Percentiles rank a stretch among this genome's conserved stretches.
These are phyloP conservation scores for Lymantria dispar DNA, from an alignment of 2,888 invertebrate genomes.

Conservation along the genomic window DNA sequence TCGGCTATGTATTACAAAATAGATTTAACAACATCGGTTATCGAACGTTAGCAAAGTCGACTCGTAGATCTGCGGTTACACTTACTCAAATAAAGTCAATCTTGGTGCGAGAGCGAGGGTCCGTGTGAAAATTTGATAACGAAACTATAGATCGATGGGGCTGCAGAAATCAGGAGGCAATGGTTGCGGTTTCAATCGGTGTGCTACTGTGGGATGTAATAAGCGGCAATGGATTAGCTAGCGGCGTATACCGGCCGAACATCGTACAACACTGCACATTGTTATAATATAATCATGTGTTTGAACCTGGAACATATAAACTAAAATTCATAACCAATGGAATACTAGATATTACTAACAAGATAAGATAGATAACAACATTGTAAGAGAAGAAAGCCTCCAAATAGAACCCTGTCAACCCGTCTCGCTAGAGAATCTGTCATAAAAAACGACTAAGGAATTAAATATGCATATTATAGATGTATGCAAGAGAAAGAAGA, in stretches of 20 bases:
- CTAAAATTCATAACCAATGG: not conserved
- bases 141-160: conserved; percentile 77
- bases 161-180: conserved; percentile 71
- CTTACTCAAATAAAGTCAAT: conserved; percentile 81
- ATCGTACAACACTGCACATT: conserved; percentile 5
- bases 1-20: conserved; percentile 55
- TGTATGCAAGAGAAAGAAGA: too few species aligned
- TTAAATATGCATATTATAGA: too few species aligned
- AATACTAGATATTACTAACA: too few species aligned
- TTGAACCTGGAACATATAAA: not conserved
- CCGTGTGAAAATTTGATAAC: conserved; percentile 83
- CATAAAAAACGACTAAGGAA: too few species aligned
- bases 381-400: too few species aligned
- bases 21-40: conserved; percentile 42
- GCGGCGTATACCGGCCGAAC: conserved; percentile 15
- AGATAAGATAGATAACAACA: too few species aligned
- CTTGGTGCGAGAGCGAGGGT: conserved; percentile 63
- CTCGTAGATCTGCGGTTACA: conserved; percentile 73
- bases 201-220: conserved; percentile 79
- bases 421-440: too few species aligned
- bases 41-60: conserved; percentile 37
- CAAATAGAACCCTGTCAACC: too few species aligned
- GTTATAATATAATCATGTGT: conserved; percentile 4
- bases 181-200: conserved; percentile 75
- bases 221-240: conserved; percentile 67